Evolutionary conservation across 2,797 vertebrate genomes (phyloP), one percentile per base, ranked within the genome.

Genomic region (Erpetoichthys calabaricus): DNA sequence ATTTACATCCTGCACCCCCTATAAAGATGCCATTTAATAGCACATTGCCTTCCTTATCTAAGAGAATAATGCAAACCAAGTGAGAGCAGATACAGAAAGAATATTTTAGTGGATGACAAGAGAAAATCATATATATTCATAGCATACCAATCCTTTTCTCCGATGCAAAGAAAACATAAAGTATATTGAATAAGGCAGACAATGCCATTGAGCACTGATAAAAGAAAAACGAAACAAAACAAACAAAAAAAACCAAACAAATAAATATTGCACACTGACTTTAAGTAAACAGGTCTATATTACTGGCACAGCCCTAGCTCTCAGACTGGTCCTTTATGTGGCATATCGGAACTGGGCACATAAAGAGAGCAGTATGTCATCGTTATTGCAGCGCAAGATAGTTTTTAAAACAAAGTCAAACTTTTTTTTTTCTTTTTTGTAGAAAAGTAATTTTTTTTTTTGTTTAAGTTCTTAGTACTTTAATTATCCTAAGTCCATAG

Each of bases 181-280:
- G 9, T 51, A 51, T 68, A 73, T 73, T 10, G n/a, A 56, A 77
- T 68, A 73, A 71, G 73, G 56, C 70, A 70, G 71, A 68, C 62
- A 65, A 76, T 73, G 77, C 73, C 68, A 63, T 70, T 65, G 67
- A 73, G 76, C 65, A 69, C 62, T 62, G 56, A 67, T 67, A 68
- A 62, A n/a, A 49, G n/a, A n/a, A n/a, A n/a, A n/a, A n/a, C n/a
- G n/a, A n/a, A n/a, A n/a, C n/a, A n/a, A n/a, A n/a, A n/a, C n/a
- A n/a, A n/a, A n/a, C n/a, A n/a, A n/a, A n/a, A n/a, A n/a, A n/a
- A n/a, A n/a, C n/a, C 3, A 49, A 71, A 75, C 74, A 73, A 73
- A 80, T 56, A 70, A 78, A 81, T 78, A 80, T 79, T 78, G 84
- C 83, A 84, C 69, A 67, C 68, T 76, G 74, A 80, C 80, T 66